Evolutionary conservation across 2,113 vertebrate species (phyloP), one percentile per base, ranked within the genome.

Genomic region (Naja naja): DNA sequence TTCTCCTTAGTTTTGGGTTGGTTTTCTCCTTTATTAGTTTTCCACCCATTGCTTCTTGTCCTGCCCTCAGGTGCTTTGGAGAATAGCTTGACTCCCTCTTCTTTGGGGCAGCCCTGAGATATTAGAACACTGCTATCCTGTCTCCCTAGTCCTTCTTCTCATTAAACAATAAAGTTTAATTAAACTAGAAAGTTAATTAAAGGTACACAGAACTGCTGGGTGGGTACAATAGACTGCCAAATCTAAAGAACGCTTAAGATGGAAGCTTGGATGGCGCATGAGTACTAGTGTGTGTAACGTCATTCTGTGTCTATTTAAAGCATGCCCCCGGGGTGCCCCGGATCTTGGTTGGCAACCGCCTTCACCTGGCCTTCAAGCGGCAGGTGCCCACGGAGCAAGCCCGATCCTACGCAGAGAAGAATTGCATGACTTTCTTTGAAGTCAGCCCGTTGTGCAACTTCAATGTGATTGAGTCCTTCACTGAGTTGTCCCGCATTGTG

Each of bases 381-480:
- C 99, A 99, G 97, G 99, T 99, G 39, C 99, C 99, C 0, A 99
- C 99, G 0, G 99, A 99, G 97, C 99, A 99, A 95, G 99, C 99
- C 0, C 98, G 99, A 0, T 98, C 99, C 3, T 99, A 99, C 0
- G 99, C 99, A 0, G 99, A 99, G 96, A 99, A 99, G 96, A 99
- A 99, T 96, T 98, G 98, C 96, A 99, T 99, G 99, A 99, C 99
- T 0, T 99, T 99, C 96, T 99, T 99, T 0, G 99, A 99, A 96
- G 99, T 99, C 97, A 99, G 99, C 95, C 99, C 99, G 0, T 97
- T 99, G 92, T 99, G 99, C 98, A 99, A 99, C 98, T 99, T 99
- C 98, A 99, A 99, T 0, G 99, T 99, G 95, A 98, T 98, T 0
- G 99, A 99, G 96, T 99, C 99, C 89, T 99, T 99, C 97, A 99